Conservation (phyloP, 2,888 invertebrate species). For the Diarsia dahlii region DNA sequence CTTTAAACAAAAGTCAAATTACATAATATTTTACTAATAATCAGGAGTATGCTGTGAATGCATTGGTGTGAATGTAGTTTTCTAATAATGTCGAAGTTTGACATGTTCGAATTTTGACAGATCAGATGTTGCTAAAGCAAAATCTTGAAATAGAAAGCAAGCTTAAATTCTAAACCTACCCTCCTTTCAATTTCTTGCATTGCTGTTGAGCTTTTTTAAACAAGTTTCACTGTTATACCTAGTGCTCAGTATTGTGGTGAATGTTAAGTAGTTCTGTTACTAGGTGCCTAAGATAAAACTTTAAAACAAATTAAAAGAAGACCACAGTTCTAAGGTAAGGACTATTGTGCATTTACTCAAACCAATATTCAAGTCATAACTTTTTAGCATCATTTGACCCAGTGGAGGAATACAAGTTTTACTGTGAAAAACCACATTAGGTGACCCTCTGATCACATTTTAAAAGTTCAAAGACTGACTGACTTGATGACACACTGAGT, state of each 20-base stretch:
- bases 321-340: not conserved
- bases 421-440: not conserved
- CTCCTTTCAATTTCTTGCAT: slow-evolving; percentile 13
- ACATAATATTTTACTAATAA: not conserved
- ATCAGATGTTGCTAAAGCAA: not conserved
- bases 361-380: not conserved
- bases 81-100: slow-evolving; percentile 6
- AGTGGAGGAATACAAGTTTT: not conserved
- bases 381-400: not conserved
- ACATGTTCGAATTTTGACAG: slow-evolving; percentile 17
- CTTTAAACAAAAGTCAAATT: slow-evolving; percentile 7
- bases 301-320: not conserved
- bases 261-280: not conserved
- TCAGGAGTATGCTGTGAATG: not conserved
- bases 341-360: not conserved
- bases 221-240: not conserved
- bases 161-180: slow-evolving; percentile 2
- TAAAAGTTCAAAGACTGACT: not conserved
- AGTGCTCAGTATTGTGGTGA: not conserved
- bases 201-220: not conserved
- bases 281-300: not conserved
- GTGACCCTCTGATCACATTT: not conserved
- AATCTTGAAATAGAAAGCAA: not conserved
- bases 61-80: not conserved
- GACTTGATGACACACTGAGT: not conserved